Percentiles rank a stretch among this genome's conserved stretches.
phyloP scores from a whole-genome alignment of 1,140 invertebrate species.

The Drosophila teissieri region DNA sequence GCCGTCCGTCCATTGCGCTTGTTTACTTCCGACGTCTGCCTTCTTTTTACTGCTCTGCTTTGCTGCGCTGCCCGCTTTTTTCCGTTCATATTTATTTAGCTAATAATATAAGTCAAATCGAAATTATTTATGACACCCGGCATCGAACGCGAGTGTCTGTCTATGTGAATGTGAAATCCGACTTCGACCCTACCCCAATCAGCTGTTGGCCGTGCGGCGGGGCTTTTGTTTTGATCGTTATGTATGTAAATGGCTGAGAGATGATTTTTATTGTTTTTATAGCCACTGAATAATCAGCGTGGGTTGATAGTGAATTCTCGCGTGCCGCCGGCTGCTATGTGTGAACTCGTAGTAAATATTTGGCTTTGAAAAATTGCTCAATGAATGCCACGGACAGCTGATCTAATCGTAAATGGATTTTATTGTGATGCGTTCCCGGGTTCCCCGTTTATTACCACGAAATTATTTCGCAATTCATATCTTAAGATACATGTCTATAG shows the following conservation, averaged over 20 bases:
- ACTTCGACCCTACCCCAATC: conserved; percentile 52
- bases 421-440: not conserved
- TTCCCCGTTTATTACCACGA: too few species aligned
- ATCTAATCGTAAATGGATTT: conserved; percentile 29
- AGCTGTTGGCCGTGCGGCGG: conserved; percentile 19
- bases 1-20: conserved; percentile 59
- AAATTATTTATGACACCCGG: conserved; percentile 82
- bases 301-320: conserved; percentile 30
- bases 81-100: conserved; percentile 79
- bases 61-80: conserved; percentile 11
- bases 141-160: conserved; percentile 39
- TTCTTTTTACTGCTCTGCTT: conserved; percentile 23
- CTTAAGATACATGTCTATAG: not conserved
- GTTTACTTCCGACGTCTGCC: conserved; percentile 44
- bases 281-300: conserved; percentile 54
- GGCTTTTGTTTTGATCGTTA: conserved; percentile 77
- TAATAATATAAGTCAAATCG: conserved; percentile 82
- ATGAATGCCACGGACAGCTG: conserved; percentile 44
- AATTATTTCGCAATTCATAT: not conserved
- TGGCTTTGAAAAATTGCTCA: conserved; percentile 32
- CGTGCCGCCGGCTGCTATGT: conserved; percentile 17
- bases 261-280: conserved; percentile 78
- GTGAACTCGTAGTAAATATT: conserved; percentile 47
- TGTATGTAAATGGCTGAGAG: conserved; percentile 75
- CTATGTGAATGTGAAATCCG: conserved; percentile 16